phyloP scores from a whole-genome alignment of 2,888 invertebrate species.

The Unio pictorum region DNA sequence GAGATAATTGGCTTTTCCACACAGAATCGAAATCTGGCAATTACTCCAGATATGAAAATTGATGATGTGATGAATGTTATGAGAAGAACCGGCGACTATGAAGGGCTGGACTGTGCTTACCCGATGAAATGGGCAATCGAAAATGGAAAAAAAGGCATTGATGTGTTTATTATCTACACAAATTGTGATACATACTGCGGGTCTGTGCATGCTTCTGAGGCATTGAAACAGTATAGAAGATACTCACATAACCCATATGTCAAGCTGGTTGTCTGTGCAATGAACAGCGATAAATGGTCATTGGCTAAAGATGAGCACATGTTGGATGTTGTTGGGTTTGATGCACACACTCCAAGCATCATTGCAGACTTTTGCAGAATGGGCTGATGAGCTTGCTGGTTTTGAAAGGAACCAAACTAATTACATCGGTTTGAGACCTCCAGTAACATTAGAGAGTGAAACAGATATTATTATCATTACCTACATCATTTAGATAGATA shows the following conservation, averaged over 20 bases:
- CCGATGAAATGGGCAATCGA: conserved; percentile 77
- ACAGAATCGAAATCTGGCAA: conserved; percentile 23
- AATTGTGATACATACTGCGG: conserved; percentile 72
- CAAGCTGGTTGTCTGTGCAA: conserved; percentile 52
- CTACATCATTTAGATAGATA: too few species aligned
- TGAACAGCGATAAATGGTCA: conserved; percentile 64
- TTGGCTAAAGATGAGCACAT: conserved; percentile 70
- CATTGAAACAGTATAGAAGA: conserved; percentile 76
- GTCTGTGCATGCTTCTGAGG: conserved; percentile 73
- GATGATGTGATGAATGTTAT: conserved; percentile 27
- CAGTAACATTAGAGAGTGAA: too few species aligned
- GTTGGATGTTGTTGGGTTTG: conserved; percentile 71
- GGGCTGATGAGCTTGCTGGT: too few species aligned
- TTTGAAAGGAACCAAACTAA: too few species aligned
- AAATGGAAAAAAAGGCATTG: conserved; percentile 75
- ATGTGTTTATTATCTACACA: conserved; percentile 83
- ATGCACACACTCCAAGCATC: conserved; percentile 65
- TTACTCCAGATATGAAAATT: conserved; percentile 27
- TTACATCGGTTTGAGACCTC: too few species aligned
- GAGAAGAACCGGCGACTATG: neutral
- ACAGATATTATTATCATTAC: too few species aligned
- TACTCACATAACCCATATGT: conserved; percentile 63
- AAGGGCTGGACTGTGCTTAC: conserved; percentile 49
- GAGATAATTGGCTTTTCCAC: conserved; percentile 40
- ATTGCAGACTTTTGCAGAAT: conserved; percentile 56